A percentile compares a stretch with the other conserved stretches of the same genome.
Conservation (phyloP, 2,888 invertebrate genomes). For the Tipula unca region DNA sequence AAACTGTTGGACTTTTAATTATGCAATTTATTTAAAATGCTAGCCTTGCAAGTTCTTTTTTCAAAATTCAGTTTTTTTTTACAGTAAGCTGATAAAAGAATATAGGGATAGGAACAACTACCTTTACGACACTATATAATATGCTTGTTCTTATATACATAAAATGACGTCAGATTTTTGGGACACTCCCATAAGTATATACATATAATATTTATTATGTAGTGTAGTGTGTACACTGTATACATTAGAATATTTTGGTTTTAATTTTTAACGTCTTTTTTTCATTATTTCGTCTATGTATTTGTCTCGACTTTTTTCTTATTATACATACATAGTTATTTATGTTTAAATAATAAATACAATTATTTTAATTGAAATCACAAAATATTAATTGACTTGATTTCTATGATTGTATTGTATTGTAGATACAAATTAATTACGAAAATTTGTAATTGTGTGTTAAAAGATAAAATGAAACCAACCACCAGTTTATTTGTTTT, state of each 20-base stretch:
- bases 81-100: neutral
- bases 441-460: neutral
- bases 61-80: no score
- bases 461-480: neutral
- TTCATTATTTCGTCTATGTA: neutral
- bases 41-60: neutral
- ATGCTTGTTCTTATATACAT: neutral
- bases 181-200: slow-evolving; percentile 1
- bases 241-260: neutral
- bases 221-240: neutral
- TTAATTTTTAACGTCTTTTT: neutral
- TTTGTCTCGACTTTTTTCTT: neutral
- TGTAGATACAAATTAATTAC: neutral
- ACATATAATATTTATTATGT: no score
- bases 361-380: neutral
- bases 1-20: neutral
- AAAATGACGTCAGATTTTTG: neutral
- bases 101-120: neutral
- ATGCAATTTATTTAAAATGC: neutral
- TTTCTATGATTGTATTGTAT: neutral
- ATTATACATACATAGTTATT: neutral
- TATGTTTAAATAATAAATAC: neutral
- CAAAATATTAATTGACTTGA: neutral
- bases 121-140: neutral
- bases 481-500: neutral